Base-by-base conservation (phyloP, 1,140 invertebrate species). In the Bombyx mori region DNA sequence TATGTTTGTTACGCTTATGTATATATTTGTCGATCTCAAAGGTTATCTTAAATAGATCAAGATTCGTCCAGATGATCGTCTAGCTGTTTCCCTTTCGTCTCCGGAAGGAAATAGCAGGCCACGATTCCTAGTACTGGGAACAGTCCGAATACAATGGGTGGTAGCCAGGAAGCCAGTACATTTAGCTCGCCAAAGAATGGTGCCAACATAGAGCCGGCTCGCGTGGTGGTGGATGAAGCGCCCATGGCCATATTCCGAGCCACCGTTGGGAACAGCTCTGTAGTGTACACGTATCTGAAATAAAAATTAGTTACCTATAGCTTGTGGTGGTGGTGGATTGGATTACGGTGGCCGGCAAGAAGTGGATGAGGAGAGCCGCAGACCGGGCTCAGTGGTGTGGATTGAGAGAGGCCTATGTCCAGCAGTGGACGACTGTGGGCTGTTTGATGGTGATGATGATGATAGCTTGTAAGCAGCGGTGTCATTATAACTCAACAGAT, bases 71-170 rank as follows among this genome's bases (percentile, higher is more conserved):
- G 9, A 45, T 66, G 64, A 50, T 74, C 68, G 2, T 58, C 52
- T 22, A 75, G 46, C 18, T 58, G 54, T 44, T 57, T 62, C 0
- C 72, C 76, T 18, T 69, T 70, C 2, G 76, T 79, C 44, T 79
- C 93, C 0, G 93, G 93, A 10, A 94, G 71, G 1, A 91, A 76
- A 0, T 91, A 66, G 6, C 89, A 88, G 0, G 91, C 75, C 0
- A 88, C 6, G 1, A 91, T 90, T 5, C 90, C 91, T 2, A 91
- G 35, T 0, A 92, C 54, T 1, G 91, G 88, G 6, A 90, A 66
- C 0, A 82, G 51, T 2, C 92, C 92, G 70, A 94, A 93, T 42
- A 93, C 86, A 0, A 90, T 60, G 0, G 93, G 89, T 1, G 93
- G 91, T 8, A 94, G 54, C 86, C 87, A 90, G 3, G 57, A 58